Evolutionary conservation across 2,888 invertebrate species (phyloP).

Genomic region (Tinea pellionella): DNA sequence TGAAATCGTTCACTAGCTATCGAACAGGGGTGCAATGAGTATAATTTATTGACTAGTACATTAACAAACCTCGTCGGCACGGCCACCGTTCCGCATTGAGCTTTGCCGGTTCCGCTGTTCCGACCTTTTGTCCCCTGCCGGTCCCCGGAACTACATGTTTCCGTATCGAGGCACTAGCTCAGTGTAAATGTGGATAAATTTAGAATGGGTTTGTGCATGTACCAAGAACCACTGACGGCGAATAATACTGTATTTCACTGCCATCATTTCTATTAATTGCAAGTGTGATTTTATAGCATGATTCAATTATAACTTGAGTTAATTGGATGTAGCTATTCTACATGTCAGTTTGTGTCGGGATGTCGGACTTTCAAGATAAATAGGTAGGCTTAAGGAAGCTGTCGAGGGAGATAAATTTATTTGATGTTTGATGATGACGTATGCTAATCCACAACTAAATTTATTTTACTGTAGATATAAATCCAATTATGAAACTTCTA

Average conservation of each 20-base stretch:
- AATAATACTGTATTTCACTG: constrained; percentile 34
- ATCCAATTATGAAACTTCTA: too few species aligned
- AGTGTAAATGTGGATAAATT: constrained; percentile 49
- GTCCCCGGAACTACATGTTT: constrained; percentile 29
- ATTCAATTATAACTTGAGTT: too few species aligned
- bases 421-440: too few species aligned
- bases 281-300: neutral
- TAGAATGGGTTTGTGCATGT: constrained; percentile 26
- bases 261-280: constrained; percentile 29
- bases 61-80: constrained; percentile 21
- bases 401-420: too few species aligned
- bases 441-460: too few species aligned
- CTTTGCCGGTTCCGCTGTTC: constrained; percentile 33
- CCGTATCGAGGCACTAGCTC: constrained; percentile 15
- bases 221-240: constrained; percentile 30
- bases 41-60: constrained; percentile 12
- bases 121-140: constrained; percentile 43
- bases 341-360: too few species aligned
- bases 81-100: constrained; percentile 44
- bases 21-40: constrained; percentile 4
- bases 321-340: too few species aligned
- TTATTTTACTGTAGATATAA: too few species aligned
- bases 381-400: too few species aligned
- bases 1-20: constrained; percentile 1
- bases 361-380: too few species aligned